A percentile compares a stretch with the other conserved stretches of the same genome.
Conservation (phyloP, 2,888 invertebrate genomes). For the Vannuccia rotundouncinata region DNA sequence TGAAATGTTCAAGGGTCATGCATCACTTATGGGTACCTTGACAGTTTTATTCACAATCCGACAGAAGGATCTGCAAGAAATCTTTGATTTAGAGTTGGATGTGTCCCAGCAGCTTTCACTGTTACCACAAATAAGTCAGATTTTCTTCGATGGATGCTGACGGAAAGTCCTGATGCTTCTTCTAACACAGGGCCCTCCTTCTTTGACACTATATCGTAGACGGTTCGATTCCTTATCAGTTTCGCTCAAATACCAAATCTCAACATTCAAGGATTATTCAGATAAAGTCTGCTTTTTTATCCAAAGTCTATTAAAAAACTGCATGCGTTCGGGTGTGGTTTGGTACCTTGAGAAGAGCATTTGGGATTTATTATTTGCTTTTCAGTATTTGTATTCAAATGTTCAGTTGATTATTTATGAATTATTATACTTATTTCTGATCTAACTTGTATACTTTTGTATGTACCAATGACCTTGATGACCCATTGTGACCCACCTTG, state of each 20-base stretch:
- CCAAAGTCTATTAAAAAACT: background rate
- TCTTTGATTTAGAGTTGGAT: slow-evolving; percentile 20
- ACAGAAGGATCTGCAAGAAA: slow-evolving; percentile 16
- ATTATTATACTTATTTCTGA: background rate
- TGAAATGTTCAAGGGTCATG: slow-evolving; percentile 21
- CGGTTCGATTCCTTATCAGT: no score
- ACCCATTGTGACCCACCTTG: background rate
- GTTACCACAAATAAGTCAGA: slow-evolving; percentile 19
- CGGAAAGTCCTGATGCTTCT: slow-evolving; percentile 21
- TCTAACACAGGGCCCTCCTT: background rate
- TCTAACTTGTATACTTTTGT: slow-evolving; percentile 12
- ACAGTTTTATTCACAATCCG: slow-evolving; percentile 20
- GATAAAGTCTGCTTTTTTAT: no score
- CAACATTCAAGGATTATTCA: no score
- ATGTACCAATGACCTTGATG: slow-evolving; percentile 20
- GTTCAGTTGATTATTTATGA: no score
- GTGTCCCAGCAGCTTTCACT: slow-evolving; percentile 4
- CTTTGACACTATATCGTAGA: background rate
- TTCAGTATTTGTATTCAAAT: no score
- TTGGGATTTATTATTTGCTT: no score
- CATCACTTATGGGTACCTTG: background rate
- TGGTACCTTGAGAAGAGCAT: background rate
- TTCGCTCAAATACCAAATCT: no score
- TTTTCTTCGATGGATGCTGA: slow-evolving; percentile 6
- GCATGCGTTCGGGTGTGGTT: background rate